Evolutionary conservation across 2,797 vertebrate species (phyloP).

Genomic region (Morelia viridis): DNA sequence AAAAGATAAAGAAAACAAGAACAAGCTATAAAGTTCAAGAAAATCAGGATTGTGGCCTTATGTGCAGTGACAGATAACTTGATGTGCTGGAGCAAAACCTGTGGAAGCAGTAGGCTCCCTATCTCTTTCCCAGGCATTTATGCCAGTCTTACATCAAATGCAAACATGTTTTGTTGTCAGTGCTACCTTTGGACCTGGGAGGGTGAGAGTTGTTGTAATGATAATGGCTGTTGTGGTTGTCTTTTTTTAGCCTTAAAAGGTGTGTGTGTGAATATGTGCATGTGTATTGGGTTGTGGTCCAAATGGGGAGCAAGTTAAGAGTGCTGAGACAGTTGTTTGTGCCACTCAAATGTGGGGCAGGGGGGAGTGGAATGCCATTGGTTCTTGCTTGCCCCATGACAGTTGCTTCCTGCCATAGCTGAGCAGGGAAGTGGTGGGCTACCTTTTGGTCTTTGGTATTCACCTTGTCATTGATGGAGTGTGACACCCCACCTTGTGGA

Average conservation of each 20-base stretch:
- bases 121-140: neutral
- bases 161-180: neutral
- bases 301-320: neutral
- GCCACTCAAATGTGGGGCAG: neutral
- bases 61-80: neutral
- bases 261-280: neutral
- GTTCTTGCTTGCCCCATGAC: neutral
- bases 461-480: neutral
- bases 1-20: neutral
- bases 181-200: neutral
- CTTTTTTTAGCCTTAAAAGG: neutral
- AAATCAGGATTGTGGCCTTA: neutral
- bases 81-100: neutral
- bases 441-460: neutral
- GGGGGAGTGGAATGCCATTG: neutral
- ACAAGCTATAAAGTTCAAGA: neutral
- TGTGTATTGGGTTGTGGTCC: neutral
- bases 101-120: neutral
- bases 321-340: neutral
- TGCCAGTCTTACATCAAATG: neutral
- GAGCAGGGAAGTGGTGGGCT: neutral
- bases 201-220: neutral
- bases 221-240: neutral
- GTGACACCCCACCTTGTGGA: neutral
- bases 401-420: neutral